These are phyloP conservation scores for Anagrus nilaparvatae DNA, from an alignment of 1,140 invertebrate species.

Conservation along the genomic window DNA sequence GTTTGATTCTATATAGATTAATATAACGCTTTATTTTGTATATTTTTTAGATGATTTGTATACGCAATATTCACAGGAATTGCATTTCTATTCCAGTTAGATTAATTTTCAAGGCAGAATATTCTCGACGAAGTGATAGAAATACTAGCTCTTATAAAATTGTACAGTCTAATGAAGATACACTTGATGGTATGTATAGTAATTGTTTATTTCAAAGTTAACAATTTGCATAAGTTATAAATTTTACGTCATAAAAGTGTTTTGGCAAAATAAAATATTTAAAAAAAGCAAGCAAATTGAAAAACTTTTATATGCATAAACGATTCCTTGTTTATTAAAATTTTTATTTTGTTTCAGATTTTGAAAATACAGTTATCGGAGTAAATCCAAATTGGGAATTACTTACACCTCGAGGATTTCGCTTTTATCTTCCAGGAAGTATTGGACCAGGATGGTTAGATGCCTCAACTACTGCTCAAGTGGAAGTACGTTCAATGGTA, in stretches of 20 bases:
- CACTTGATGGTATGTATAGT: constrained; percentile 32
- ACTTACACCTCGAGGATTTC: constrained; percentile 50
- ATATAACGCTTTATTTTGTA: no score
- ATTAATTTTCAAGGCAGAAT: constrained; percentile 23
- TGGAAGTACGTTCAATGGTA: constrained; percentile 31
- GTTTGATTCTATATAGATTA: no score
- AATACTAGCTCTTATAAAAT: constrained; percentile 30
- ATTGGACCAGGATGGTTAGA: constrained; percentile 54
- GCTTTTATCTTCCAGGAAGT: constrained; percentile 60
- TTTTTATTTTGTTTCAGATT: constrained; percentile 18
- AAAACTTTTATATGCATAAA: no score
- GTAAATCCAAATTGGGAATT: constrained; percentile 49
- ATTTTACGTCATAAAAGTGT: constrained; percentile 2
- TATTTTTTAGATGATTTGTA: constrained; percentile 36
- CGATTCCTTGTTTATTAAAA: no score
- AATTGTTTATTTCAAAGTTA: neutral
- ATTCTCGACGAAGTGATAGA: constrained; percentile 34
- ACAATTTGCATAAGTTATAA: constrained; percentile 5
- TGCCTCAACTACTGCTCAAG: constrained; percentile 39
- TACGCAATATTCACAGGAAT: constrained; percentile 28
- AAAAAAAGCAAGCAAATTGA: no score
- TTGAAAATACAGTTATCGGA: constrained; percentile 23
- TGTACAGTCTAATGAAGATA: constrained; percentile 27
- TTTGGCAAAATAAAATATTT: neutral
- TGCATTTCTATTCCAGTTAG: constrained; percentile 21